phyloP scores from a whole-genome alignment of 1,140 invertebrate genomes.

The Drosophila jambulina region DNA sequence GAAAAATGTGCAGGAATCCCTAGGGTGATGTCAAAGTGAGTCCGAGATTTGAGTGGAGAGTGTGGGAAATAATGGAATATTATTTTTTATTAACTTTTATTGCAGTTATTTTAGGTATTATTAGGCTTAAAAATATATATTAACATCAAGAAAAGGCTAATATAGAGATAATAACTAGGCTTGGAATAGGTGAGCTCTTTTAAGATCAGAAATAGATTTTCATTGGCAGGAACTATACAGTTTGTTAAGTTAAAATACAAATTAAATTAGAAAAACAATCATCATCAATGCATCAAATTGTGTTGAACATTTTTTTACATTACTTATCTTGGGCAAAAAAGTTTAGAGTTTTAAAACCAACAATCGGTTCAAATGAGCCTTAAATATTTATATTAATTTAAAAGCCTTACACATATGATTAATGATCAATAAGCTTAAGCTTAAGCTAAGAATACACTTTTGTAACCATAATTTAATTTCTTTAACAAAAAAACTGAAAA shows the following conservation, averaged over 20 bases:
- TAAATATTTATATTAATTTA: too few relatives aligned
- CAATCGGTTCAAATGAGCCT: too few relatives aligned
- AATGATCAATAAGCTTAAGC: too few relatives aligned
- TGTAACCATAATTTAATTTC: too few relatives aligned
- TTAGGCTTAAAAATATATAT: not conserved
- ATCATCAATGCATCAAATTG: not conserved
- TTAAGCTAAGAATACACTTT: too few relatives aligned
- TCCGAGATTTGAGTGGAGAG: not conserved
- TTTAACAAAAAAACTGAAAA: too few relatives aligned
- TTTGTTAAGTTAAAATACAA: not conserved
- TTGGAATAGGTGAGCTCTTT: not conserved
- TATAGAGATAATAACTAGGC: not conserved
- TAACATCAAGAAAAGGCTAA: not conserved
- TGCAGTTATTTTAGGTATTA: not conserved
- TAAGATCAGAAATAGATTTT: not conserved
- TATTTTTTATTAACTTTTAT: not conserved
- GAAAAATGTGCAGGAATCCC: constrained; percentile 21
- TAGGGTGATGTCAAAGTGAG: not conserved
- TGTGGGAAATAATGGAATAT: not conserved
- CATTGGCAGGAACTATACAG: not conserved
- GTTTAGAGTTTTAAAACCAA: not conserved
- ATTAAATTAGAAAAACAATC: not conserved
- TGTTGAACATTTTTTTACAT: not conserved
- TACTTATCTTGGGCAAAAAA: not conserved
- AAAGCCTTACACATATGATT: too few relatives aligned